phyloP scores from a whole-genome alignment of 2,113 vertebrate species.

The Chaenogobius annularis region DNA sequence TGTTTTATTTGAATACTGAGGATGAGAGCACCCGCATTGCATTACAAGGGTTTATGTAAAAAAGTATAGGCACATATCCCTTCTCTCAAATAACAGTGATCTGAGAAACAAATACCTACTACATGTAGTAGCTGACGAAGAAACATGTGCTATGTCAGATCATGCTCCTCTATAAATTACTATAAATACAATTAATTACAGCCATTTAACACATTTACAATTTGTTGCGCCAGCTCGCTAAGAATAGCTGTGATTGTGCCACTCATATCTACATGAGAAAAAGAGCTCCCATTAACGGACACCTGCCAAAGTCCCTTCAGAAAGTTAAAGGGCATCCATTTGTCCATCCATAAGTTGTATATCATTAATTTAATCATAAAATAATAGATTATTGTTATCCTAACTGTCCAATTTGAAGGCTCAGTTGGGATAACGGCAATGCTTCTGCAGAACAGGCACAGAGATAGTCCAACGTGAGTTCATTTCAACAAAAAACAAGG shows the following conservation, averaged over 20 bases:
- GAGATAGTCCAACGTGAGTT: constrained; percentile 11
- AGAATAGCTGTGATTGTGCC: constrained; percentile 63
- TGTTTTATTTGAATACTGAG: constrained; percentile 29
- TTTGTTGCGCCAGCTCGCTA: constrained; percentile 34
- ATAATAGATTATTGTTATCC: not conserved
- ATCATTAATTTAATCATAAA: not conserved
- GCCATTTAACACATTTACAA: constrained; percentile 73
- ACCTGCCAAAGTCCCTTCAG: not conserved
- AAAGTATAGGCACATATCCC: constrained; percentile 43
- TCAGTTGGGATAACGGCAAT: not conserved
- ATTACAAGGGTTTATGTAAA: not conserved
- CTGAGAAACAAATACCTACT: constrained; percentile 5
- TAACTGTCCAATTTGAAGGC: constrained; percentile 1
- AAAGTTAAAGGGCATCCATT: not conserved
- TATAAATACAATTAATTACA: constrained; percentile 80
- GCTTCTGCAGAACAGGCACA: constrained; percentile 11
- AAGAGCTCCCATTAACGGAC: constrained; percentile 1
- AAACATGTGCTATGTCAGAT: constrained; percentile 66
- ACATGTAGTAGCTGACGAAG: constrained; percentile 18
- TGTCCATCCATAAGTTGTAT: not conserved
- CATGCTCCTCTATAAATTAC: constrained; percentile 80
- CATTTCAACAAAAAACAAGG: constrained; percentile 3
- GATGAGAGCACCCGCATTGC: constrained; percentile 30
- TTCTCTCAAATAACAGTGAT: not conserved
- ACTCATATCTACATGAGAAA: constrained; percentile 30